Conservation (phyloP, 2,113 vertebrate species). For the Semicossyphus pulcher region DNA sequence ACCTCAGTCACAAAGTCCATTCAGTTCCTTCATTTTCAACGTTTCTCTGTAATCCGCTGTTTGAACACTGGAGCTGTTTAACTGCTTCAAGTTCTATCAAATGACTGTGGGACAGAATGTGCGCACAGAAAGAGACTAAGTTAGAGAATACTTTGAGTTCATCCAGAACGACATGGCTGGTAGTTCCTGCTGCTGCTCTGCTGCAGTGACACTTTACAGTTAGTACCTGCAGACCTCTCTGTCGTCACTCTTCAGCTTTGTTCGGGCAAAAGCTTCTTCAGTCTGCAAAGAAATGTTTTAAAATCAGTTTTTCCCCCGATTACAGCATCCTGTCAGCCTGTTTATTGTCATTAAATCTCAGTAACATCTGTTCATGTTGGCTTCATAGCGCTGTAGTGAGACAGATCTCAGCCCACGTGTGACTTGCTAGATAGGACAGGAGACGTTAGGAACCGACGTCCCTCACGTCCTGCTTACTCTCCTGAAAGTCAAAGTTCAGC, state of each 20-base stretch:
- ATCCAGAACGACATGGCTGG: too few species aligned
- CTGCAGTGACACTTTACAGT: neutral
- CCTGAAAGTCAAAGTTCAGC: too few species aligned
- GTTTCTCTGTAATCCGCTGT: neutral
- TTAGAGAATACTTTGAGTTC: neutral
- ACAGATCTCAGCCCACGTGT: too few species aligned
- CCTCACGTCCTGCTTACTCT: too few species aligned
- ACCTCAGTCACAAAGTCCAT: too few species aligned
- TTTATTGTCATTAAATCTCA: too few species aligned
- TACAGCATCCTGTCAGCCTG: too few species aligned
- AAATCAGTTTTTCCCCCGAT: neutral
- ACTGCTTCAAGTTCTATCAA: neutral
- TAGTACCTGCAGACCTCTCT: neutral
- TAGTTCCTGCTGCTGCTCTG: neutral
- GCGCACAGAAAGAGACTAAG: neutral
- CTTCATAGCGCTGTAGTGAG: too few species aligned
- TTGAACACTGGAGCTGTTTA: neutral
- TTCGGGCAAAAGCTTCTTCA: neutral
- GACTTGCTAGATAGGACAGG: too few species aligned
- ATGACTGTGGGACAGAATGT: neutral
- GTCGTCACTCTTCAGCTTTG: neutral
- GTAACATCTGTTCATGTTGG: too few species aligned
- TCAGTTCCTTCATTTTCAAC: too few species aligned
- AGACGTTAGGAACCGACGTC: too few species aligned
- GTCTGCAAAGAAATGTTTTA: conserved; percentile 31